These are phyloP conservation scores for Ischnus inquisitorius DNA, from an alignment of 2,888 invertebrate species.

Conservation along the genomic window DNA sequence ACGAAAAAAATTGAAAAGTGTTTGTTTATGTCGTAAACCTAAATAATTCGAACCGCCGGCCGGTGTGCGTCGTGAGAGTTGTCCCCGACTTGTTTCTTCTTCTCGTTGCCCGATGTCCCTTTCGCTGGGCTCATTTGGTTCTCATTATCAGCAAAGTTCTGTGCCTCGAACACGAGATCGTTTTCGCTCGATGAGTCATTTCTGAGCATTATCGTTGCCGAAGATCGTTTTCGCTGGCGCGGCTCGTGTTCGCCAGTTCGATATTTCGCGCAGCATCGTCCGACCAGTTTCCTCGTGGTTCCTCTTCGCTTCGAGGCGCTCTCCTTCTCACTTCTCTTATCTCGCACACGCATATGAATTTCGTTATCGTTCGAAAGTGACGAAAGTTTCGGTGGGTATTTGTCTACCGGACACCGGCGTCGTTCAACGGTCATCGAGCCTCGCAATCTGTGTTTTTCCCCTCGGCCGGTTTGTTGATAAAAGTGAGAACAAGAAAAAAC, in stretches of 20 bases:
- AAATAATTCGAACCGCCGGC: conserved; percentile 26
- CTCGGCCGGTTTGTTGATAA: neutral
- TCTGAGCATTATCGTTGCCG: conserved; percentile 44
- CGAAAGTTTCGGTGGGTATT: conserved; percentile 7
- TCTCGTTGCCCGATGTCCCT: conserved; percentile 71
- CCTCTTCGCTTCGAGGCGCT: neutral
- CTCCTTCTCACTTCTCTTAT: neutral
- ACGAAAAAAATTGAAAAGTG: neutral
- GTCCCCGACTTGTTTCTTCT: conserved; percentile 74
- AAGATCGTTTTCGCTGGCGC: conserved; percentile 55
- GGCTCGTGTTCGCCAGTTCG: conserved; percentile 35
- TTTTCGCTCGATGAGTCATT: conserved; percentile 55
- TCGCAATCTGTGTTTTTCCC: neutral
- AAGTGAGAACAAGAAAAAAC: neutral
- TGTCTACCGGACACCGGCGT: neutral
- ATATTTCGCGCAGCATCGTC: neutral
- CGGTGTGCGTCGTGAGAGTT: conserved; percentile 62
- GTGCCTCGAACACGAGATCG: conserved; percentile 52
- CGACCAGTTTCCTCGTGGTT: neutral
- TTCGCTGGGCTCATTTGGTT: conserved; percentile 31
- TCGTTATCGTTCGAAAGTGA: conserved; percentile 16
- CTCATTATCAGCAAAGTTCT: conserved; percentile 30
- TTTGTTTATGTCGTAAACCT: neutral
- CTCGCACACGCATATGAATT: neutral
- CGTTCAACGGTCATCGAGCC: neutral